phyloP scores from a whole-genome alignment of 1,140 invertebrate species.

The Microplitis demolitor region DNA sequence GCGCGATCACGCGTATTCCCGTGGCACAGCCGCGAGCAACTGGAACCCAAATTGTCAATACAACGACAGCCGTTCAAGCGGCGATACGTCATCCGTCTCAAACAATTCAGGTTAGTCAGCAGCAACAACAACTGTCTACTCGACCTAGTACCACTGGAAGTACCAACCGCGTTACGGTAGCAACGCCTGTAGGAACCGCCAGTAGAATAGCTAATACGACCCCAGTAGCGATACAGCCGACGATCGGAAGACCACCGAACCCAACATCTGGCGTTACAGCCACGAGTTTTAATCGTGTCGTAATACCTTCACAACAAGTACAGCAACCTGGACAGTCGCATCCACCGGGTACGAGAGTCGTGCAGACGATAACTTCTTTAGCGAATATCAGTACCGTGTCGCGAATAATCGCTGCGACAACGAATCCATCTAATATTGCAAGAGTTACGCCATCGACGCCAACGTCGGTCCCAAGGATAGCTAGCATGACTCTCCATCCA shows the following conservation, averaged over 20 bases:
- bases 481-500: conserved; percentile 56
- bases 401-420: conserved; percentile 52
- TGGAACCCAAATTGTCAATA: conserved; percentile 39
- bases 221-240: conserved; percentile 49
- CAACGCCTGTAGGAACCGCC: conserved; percentile 48
- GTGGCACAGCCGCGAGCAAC: conserved; percentile 44
- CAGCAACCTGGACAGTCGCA: conserved; percentile 35
- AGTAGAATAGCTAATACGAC: conserved; percentile 52
- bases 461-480: conserved; percentile 50
- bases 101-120: conserved; percentile 49
- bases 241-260: conserved; percentile 49
- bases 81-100: conserved; percentile 46
- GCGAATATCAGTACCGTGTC: conserved; percentile 50
- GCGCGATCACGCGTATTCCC: conserved; percentile 47
- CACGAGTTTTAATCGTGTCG: conserved; percentile 52
- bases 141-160: conserved; percentile 40
- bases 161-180: conserved; percentile 53
- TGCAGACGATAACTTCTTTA: conserved; percentile 55
- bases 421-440: conserved; percentile 44
- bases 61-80: conserved; percentile 42
- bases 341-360: conserved; percentile 43
- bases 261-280: conserved; percentile 44
- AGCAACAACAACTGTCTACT: conserved; percentile 30
- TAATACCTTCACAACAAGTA: conserved; percentile 52
- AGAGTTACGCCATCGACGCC: conserved; percentile 49